Evolutionary conservation across 2,797 vertebrate species (phyloP).

Genomic region (Harpagifer antarcticus): DNA sequence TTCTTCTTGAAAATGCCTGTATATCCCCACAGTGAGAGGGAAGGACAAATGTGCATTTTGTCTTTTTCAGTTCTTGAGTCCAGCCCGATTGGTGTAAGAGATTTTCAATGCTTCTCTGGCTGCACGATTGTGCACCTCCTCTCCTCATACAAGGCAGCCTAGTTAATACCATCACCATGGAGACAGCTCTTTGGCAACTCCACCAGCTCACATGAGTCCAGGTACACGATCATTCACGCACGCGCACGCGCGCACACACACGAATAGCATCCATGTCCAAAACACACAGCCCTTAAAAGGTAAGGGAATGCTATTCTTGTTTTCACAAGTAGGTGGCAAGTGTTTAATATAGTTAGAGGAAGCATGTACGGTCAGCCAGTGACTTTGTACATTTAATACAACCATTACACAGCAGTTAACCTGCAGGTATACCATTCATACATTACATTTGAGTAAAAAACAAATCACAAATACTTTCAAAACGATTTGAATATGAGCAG

Average conservation of each 20-base stretch:
- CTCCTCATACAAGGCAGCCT: slow-evolving; percentile 71
- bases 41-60: slow-evolving; percentile 60
- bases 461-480: neutral
- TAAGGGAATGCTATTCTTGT: slow-evolving; percentile 65
- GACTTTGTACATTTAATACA: slow-evolving; percentile 18
- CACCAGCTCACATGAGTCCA: slow-evolving; percentile 69
- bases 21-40: slow-evolving; percentile 15
- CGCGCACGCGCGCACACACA: neutral
- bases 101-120: slow-evolving; percentile 64
- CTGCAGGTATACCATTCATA: slow-evolving; percentile 2
- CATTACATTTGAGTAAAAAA: no score
- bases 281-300: slow-evolving; percentile 57
- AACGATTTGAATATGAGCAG: neutral
- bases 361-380: slow-evolving; percentile 20
- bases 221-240: slow-evolving; percentile 66
- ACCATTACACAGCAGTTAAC: slow-evolving; percentile 33
- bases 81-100: slow-evolving; percentile 59
- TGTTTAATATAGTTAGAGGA: slow-evolving; percentile 44
- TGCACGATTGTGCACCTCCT: slow-evolving; percentile 70
- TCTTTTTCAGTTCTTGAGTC: slow-evolving; percentile 52
- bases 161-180: slow-evolving; percentile 84
- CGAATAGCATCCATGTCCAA: slow-evolving; percentile 63
- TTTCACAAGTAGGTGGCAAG: slow-evolving; percentile 59
- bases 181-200: slow-evolving; percentile 81
- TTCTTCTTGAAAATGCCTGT: slow-evolving; percentile 39